Base-by-base conservation (phyloP, 2,797 vertebrate genomes). In the Scyliorhinus canicula region DNA sequence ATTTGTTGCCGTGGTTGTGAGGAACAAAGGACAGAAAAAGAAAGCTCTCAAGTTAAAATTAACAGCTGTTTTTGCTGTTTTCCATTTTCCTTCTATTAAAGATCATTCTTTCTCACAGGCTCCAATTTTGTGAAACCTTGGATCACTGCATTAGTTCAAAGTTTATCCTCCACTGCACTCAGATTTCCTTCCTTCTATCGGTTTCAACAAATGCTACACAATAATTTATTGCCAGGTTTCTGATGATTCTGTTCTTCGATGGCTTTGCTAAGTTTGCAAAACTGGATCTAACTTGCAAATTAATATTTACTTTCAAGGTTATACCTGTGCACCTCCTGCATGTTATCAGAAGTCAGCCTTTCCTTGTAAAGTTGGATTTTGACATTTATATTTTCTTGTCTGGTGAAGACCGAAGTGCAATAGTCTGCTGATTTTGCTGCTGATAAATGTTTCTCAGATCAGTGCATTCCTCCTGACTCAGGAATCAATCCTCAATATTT, bases 401-500 rank as follows among this genome's bases (percentile, higher is more conserved):
- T 74, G 65, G 47, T 7, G n/a, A 60, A 91, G 31, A 31, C 69
- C 65, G 47, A 50, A 71, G 11, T 52, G 28, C 67, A 71, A 74
- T 69, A 74, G 93, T 94, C 93, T 94, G 44, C 93, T 94, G 93
- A 74, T 35, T 74, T 94, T 65, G 35, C 65, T 74, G 67, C 93
- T 74, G 67, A 35, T 74, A 52, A 74, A 67, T 69, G 67, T n/a
- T 74, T 94, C 93, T 35, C 67, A 52, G 67, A 94, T 94, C 93
- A 94, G 67, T 94, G 67, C 44, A 74, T 55, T 94, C 88, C 88
- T 94, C 67, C 65, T 94, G 93, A 94, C 65, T 94, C 65, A 71
- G 88, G 88, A 91, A 63, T 91, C 88, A 91, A 65, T 91, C 88
- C 88, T 91, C 93, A 71, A 94, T 71, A 94, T 94, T 69, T 94